Conservation (phyloP, 1,140 invertebrate species). For the Drosophila nasuta region DNA sequence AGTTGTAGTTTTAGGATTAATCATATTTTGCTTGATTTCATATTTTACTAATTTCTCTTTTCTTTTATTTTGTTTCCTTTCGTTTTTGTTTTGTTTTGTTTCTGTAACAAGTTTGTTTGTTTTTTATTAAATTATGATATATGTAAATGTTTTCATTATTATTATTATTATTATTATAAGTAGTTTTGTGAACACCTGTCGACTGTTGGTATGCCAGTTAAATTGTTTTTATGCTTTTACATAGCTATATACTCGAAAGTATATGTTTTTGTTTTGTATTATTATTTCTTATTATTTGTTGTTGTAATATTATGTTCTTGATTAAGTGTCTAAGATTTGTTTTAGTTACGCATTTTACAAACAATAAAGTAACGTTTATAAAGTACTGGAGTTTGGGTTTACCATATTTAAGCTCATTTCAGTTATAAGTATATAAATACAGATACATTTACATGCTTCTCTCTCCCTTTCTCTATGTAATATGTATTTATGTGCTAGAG, state of each 20-base stretch:
- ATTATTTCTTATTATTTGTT: slow-evolving; percentile 24
- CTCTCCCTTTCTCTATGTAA: slow-evolving; percentile 30
- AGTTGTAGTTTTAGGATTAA: slow-evolving; percentile 58
- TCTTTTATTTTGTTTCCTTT: slow-evolving; percentile 37
- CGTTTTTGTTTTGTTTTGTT: slow-evolving; percentile 34
- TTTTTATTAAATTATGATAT: slow-evolving; percentile 59
- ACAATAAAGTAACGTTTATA: slow-evolving; percentile 71
- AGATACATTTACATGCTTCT: slow-evolving; percentile 16
- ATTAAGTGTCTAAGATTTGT: slow-evolving; percentile 74
- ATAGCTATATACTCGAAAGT: slow-evolving; percentile 44
- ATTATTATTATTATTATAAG: slow-evolving; percentile 48
- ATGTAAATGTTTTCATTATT: slow-evolving; percentile 48
- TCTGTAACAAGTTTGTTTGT: slow-evolving; percentile 43
- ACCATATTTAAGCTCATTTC: slow-evolving; percentile 76
- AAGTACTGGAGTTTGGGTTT: slow-evolving; percentile 72
- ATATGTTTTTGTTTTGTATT: slow-evolving; percentile 1
- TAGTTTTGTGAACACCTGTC: slow-evolving; percentile 72
- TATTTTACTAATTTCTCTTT: slow-evolving; percentile 29
- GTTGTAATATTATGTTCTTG: slow-evolving; percentile 51
- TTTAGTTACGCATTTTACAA: slow-evolving; percentile 72
- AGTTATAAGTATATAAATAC: slow-evolving; percentile 56
- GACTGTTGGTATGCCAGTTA: slow-evolving; percentile 81
- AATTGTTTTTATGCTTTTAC: slow-evolving; percentile 65
- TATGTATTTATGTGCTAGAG: slow-evolving; percentile 42
- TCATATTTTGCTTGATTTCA: slow-evolving; percentile 41